Percentiles rank a stretch among this genome's conserved stretches.
Evolutionary conservation across 2,113 vertebrate genomes (phyloP).

Genomic region (Sclerurus mexicanus): DNA sequence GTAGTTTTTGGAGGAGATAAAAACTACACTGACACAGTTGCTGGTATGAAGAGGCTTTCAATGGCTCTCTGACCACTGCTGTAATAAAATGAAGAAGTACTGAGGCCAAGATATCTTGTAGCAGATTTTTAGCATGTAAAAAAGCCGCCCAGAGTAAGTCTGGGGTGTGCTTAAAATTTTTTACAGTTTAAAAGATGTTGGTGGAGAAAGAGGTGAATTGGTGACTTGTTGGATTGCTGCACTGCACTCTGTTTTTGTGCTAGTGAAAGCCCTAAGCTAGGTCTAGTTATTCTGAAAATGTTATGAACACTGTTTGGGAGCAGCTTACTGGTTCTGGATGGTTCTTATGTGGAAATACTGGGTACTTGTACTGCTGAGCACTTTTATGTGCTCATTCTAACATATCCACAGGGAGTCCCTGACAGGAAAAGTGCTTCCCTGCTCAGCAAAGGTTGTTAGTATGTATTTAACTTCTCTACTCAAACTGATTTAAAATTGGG

Average conservation of each 20-base stretch:
- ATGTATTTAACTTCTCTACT: neutral
- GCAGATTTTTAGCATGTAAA: neutral
- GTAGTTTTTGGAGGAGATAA: conserved; percentile 28
- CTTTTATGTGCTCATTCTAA: neutral
- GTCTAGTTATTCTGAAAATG: neutral
- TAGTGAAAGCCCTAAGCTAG: neutral
- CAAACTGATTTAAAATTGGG: neutral
- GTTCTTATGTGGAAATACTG: neutral
- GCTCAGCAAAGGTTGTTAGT: neutral
- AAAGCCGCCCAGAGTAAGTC: neutral
- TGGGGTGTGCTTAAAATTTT: neutral
- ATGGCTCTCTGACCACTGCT: neutral
- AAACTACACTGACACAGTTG: neutral
- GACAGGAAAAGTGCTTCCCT: neutral
- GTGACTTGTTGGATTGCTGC: neutral
- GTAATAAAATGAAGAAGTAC: neutral
- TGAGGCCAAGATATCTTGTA: neutral
- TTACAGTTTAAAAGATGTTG: neutral
- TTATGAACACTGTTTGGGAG: neutral
- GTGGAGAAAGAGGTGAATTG: neutral
- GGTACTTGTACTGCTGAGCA: neutral
- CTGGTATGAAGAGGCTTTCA: neutral
- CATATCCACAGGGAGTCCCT: neutral
- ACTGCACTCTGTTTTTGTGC: neutral
- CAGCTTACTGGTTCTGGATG: neutral